Conservation (phyloP, 35 echinoderm and acorn worm species). For the Diadema setosum region DNA sequence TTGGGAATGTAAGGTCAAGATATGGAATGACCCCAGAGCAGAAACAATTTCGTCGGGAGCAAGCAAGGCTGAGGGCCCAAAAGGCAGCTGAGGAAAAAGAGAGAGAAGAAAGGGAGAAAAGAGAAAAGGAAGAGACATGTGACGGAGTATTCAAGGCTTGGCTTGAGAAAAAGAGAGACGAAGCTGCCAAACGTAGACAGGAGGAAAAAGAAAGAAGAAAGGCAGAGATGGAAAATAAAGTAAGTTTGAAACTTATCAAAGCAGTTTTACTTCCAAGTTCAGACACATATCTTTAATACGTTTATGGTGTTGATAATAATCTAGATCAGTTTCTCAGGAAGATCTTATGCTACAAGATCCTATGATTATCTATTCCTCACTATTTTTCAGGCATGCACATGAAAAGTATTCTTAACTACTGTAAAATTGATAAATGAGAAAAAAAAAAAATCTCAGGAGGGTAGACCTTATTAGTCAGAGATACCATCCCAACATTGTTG, state of each 20-base stretch:
- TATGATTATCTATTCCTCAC: too few species aligned
- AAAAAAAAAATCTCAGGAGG: too few species aligned
- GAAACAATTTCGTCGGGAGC: conserved; percentile 63
- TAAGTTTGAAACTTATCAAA: too few species aligned
- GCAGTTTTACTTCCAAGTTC: too few species aligned
- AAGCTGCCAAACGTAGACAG: conserved; percentile 21
- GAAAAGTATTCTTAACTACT: not conserved
- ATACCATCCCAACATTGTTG: too few species aligned
- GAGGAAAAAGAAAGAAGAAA: conserved; percentile 58
- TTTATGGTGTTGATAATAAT: too few species aligned
- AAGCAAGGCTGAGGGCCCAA: conserved; percentile 43
- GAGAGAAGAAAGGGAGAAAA: conserved; percentile 55
- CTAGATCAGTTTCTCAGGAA: too few species aligned
- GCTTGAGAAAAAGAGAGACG: conserved; percentile 73
- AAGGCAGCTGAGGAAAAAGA: conserved; percentile 44
- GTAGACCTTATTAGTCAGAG: too few species aligned
- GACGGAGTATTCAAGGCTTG: conserved; percentile 77
- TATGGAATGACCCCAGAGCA: conserved; percentile 90
- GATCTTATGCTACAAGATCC: too few species aligned
- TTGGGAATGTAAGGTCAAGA: not conserved
- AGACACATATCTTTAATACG: too few species aligned
- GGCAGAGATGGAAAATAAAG: conserved; percentile 42
- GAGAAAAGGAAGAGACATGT: conserved; percentile 54
- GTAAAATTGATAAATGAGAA: not conserved
- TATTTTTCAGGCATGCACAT: not conserved